Percentiles rank a stretch among this genome's conserved stretches.
Conservation (phyloP, 2,113 vertebrate genomes). For the Grus americana region DNA sequence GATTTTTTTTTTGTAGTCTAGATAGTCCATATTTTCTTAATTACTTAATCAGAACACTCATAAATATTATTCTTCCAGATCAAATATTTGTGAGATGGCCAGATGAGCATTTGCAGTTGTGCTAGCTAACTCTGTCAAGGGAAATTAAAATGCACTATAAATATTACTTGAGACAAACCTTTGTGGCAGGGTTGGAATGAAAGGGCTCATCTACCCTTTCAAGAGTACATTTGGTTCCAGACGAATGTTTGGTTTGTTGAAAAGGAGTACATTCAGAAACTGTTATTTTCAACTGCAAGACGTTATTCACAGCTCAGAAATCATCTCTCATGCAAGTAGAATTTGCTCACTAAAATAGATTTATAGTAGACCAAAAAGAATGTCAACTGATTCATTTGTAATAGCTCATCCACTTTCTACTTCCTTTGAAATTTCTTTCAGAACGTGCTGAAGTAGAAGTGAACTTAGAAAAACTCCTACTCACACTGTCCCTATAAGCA, state of each 20-base stretch:
- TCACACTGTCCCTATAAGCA: not conserved
- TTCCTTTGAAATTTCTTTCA: not conserved
- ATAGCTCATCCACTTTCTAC: not conserved
- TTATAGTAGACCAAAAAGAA: not conserved
- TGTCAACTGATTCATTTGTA: not conserved
- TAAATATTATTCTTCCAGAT: conserved; percentile 25
- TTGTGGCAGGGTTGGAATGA: not conserved
- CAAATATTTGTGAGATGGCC: conserved; percentile 15
- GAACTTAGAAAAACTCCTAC: not conserved
- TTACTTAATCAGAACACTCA: conserved; percentile 14
- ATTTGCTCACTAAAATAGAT: conserved; percentile 8
- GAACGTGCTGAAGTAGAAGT: not conserved
- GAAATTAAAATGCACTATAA: not conserved
- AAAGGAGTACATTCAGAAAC: not conserved
- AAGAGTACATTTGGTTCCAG: conserved; percentile 3
- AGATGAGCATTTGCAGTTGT: not conserved
- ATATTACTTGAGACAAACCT: not conserved
- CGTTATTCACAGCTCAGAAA: not conserved
- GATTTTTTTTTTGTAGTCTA: not conserved
- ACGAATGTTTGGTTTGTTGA: not conserved
- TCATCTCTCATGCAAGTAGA: not conserved
- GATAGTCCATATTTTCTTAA: conserved; percentile 26
- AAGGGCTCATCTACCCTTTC: not conserved
- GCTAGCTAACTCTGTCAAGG: not conserved
- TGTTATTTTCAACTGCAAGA: not conserved